Conservation (phyloP, 2,797 vertebrate species). For the Atherinosoma microstoma region DNA sequence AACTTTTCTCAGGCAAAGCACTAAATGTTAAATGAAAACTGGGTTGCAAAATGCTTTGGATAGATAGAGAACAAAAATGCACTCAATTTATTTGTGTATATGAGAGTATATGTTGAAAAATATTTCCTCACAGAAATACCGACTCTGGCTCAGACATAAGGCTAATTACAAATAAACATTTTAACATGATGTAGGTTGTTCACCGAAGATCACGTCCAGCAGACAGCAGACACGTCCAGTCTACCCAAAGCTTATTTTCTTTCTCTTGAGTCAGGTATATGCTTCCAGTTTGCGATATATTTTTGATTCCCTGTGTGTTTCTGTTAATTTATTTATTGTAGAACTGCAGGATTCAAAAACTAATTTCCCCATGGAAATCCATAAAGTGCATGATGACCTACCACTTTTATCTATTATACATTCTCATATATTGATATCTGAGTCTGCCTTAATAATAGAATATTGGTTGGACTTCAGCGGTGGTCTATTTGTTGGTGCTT, state of each 20-base stretch:
- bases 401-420: slow-evolving; percentile 5
- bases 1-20: too few relatives aligned
- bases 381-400: slow-evolving; percentile 3
- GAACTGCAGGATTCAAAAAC: slow-evolving; percentile 4
- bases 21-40: too few relatives aligned
- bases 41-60: too few relatives aligned
- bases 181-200: too few relatives aligned
- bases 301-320: background rate
- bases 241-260: background rate
- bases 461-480: background rate
- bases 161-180: too few relatives aligned
- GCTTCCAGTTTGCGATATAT: background rate
- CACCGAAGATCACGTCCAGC: background rate
- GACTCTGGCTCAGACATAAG: too few relatives aligned
- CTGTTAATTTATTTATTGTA: slow-evolving; percentile 1
- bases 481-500: slow-evolving; percentile 3
- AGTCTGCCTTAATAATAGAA: background rate
- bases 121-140: too few relatives aligned
- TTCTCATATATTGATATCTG: background rate
- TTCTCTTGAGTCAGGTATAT: background rate
- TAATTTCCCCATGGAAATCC: slow-evolving; percentile 7
- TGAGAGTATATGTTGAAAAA: too few relatives aligned
- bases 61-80: too few relatives aligned
- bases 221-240: too few relatives aligned
- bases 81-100: too few relatives aligned